Conservation (phyloP, 2,113 vertebrate genomes). For the Chloropsis hardwickii region DNA sequence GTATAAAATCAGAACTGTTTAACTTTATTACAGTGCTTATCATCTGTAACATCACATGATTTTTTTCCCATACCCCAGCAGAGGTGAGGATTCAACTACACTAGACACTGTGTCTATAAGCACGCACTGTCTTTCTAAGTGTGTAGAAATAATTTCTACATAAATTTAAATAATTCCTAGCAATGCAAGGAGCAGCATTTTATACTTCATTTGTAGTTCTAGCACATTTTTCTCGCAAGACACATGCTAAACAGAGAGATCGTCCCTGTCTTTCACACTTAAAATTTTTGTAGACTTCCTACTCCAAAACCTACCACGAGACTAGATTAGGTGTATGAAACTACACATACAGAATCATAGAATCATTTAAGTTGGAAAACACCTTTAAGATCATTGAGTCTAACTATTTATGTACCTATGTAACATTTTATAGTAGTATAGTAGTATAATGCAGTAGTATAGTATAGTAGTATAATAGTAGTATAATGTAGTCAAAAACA, state of each 20-base stretch:
- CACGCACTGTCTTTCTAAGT: rapidly evolving
- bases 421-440: background rate
- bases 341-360: background rate
- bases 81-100: background rate
- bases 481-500: background rate
- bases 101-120: background rate
- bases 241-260: background rate
- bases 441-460: background rate
- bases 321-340: background rate
- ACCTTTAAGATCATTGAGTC: background rate
- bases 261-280: background rate
- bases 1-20: background rate
- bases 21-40: background rate
- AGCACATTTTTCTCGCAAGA: background rate
- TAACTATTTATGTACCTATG: background rate
- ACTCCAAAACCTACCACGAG: background rate
- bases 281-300: background rate
- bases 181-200: background rate
- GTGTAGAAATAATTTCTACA: background rate
- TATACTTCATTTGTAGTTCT: background rate
- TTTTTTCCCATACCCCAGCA: background rate
- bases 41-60: background rate
- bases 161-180: background rate
- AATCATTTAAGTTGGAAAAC: background rate
- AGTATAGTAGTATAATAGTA: too few relatives aligned